Evolutionary conservation across 2,888 invertebrate species (phyloP).

Genomic region (Glaucopsyche alexis): DNA sequence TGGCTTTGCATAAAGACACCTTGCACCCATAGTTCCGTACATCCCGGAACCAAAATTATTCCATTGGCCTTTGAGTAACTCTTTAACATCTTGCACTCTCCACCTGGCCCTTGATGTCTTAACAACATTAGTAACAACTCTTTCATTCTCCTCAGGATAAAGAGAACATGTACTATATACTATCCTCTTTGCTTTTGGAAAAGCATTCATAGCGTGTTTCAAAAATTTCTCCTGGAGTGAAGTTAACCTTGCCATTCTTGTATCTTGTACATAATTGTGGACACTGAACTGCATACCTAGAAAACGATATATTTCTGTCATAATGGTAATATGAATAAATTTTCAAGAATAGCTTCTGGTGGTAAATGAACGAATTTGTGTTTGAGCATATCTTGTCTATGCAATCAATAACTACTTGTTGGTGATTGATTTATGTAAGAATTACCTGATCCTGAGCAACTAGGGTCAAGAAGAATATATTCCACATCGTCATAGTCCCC

Average conservation of each 20-base stretch:
- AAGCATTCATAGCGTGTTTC: conserved; percentile 89
- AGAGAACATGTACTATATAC: conserved; percentile 98
- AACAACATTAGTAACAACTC: conserved; percentile 88
- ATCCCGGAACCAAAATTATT: conserved; percentile 83
- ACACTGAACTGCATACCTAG: conserved; percentile 69
- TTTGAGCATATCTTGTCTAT: too few relatives aligned
- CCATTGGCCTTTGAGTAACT: conserved; percentile 83
- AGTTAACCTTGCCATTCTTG: conserved; percentile 83
- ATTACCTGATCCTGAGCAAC: conserved; percentile 96
- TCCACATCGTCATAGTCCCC: conserved; percentile 85
- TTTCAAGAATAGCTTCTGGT: too few relatives aligned
- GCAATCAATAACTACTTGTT: too few relatives aligned
- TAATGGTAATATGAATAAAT: too few relatives aligned
- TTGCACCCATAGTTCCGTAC: conserved; percentile 83
- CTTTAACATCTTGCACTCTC: conserved; percentile 81
- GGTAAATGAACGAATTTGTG: too few relatives aligned
- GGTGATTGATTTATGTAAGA: neutral
- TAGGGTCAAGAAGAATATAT: conserved; percentile 97
- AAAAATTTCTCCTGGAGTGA: conserved; percentile 91
- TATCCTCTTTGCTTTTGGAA: conserved; percentile 90
- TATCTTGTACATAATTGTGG: conserved; percentile 67
- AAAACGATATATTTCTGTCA: neutral
- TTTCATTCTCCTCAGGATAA: conserved; percentile 94
- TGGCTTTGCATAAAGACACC: conserved; percentile 89
- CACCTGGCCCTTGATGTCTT: conserved; percentile 78